phyloP scores from a whole-genome alignment of 2,797 vertebrate genomes.

The Corythornis leucogaster region DNA sequence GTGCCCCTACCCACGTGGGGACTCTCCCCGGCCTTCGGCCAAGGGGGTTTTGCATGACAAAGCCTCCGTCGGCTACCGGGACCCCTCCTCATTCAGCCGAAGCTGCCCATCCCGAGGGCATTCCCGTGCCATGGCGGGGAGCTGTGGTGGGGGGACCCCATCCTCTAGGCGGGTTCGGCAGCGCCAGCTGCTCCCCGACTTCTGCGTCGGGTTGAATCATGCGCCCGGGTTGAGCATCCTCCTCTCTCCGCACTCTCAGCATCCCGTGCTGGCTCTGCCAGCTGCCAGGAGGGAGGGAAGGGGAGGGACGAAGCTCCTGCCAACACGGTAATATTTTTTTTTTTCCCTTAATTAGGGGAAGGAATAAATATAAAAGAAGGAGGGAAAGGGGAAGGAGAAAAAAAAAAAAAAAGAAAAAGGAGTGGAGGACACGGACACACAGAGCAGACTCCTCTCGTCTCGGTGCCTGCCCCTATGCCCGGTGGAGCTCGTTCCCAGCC shows the following conservation, averaged over 20 bases:
- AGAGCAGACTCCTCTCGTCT: neutral
- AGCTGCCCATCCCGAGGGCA: neutral
- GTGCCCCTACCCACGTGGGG: neutral
- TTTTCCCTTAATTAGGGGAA: slow-evolving; percentile 10
- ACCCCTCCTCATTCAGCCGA: neutral
- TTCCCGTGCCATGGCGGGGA: fast-evolving
- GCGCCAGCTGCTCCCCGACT: neutral
- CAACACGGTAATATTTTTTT: slow-evolving; percentile 14
- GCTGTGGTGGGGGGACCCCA: fast-evolving
- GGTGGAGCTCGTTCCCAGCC: neutral
- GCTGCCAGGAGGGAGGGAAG: slow-evolving; percentile 46
- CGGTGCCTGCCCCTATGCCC: slow-evolving; percentile 46
- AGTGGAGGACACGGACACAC: neutral
- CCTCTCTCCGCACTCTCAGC: neutral
- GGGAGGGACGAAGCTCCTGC: slow-evolving; percentile 33
- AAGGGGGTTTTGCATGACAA: neutral
- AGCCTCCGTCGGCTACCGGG: too few relatives aligned
- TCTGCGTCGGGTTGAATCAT: neutral
- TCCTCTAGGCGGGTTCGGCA: neutral
- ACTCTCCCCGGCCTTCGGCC: fast-evolving
- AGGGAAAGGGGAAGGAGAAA: neutral
- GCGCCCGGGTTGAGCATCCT: neutral
- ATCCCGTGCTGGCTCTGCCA: neutral
- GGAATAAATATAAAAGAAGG: slow-evolving; percentile 44
- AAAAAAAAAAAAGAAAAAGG: neutral